Percentiles rank a stretch among this genome's conserved stretches.
These are phyloP conservation scores for Scaptomyza tumidula DNA, from an alignment of 2,888 invertebrate species.

Conservation along the genomic window DNA sequence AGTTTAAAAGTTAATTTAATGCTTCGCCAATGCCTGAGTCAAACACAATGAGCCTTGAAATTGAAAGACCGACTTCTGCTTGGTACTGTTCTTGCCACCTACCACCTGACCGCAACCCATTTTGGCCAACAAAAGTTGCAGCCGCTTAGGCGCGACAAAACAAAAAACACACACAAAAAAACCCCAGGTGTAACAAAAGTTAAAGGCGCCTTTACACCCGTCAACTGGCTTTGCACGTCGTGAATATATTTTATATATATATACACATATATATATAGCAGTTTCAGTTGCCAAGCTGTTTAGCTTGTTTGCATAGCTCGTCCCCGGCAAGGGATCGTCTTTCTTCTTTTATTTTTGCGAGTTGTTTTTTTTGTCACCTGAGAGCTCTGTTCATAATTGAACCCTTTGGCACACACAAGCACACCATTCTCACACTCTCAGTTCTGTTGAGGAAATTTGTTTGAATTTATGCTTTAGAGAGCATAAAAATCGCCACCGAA, in stretches of 20 bases:
- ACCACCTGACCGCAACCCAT: constrained; percentile 38
- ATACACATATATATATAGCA: constrained; percentile 31
- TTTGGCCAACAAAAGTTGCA: constrained; percentile 46
- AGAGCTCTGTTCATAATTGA: constrained; percentile 66
- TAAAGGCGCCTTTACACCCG: constrained; percentile 42
- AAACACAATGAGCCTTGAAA: constrained; percentile 74
- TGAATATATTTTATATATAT: constrained; percentile 12
- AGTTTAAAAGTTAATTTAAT: constrained; percentile 75
- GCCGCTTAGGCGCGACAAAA: constrained; percentile 53
- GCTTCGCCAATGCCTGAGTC: constrained; percentile 60
- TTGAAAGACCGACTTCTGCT: constrained; percentile 32
- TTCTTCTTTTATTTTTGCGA: constrained; percentile 15
- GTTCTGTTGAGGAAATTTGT: constrained; percentile 57
- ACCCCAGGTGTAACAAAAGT: constrained; percentile 33
- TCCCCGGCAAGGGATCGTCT: constrained; percentile 44
- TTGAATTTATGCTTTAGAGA: constrained; percentile 60
- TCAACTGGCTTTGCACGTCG: constrained; percentile 37
- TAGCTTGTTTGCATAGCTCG: constrained; percentile 34
- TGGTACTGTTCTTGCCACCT: background rate
- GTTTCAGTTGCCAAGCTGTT: constrained; percentile 19
- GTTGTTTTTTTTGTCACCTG: constrained; percentile 38
- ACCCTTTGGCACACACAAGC: constrained; percentile 58
- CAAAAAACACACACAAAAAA: constrained; percentile 1
- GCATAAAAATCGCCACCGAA: constrained; percentile 26
- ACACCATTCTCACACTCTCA: constrained; percentile 30